These are phyloP conservation scores for Gallinago solitaria DNA, from an alignment of 2,797 vertebrate species.

Conservation along the genomic window DNA sequence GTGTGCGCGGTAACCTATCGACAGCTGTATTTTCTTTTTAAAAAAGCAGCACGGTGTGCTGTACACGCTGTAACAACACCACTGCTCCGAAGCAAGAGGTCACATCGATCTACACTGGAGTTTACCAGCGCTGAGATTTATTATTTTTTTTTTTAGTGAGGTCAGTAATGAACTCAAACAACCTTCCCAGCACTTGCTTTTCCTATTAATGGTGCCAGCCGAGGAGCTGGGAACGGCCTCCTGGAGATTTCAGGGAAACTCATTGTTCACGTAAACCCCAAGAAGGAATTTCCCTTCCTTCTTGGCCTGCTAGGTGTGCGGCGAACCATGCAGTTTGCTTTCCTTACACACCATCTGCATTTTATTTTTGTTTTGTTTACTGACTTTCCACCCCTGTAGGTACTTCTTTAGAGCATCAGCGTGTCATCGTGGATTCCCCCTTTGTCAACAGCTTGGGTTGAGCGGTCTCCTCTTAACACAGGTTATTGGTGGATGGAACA, in stretches of 20 bases:
- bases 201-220: background rate
- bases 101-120: background rate
- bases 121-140: conserved; percentile 3
- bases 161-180: conserved; percentile 47
- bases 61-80: background rate
- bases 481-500: background rate
- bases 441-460: background rate
- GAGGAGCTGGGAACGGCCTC: conserved; percentile 35
- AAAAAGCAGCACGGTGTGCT: background rate
- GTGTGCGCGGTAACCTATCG: background rate
- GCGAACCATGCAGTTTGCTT: conserved; percentile 67
- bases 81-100: conserved; percentile 53
- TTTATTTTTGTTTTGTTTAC: conserved; percentile 61
- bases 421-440: background rate
- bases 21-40: background rate
- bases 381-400: background rate
- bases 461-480: fast-evolving
- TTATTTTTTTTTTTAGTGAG: background rate
- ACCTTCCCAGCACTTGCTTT: conserved; percentile 12
- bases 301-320: conserved; percentile 47
- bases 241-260: conserved; percentile 68
- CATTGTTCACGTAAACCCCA: conserved; percentile 63
- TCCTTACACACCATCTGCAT: conserved; percentile 3
- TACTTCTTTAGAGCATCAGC: background rate
- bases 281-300: conserved; percentile 49